A percentile compares a stretch with the other conserved stretches of the same genome.
phyloP scores from a whole-genome alignment of 2,888 invertebrate species.

The Catocala fraxini region DNA sequence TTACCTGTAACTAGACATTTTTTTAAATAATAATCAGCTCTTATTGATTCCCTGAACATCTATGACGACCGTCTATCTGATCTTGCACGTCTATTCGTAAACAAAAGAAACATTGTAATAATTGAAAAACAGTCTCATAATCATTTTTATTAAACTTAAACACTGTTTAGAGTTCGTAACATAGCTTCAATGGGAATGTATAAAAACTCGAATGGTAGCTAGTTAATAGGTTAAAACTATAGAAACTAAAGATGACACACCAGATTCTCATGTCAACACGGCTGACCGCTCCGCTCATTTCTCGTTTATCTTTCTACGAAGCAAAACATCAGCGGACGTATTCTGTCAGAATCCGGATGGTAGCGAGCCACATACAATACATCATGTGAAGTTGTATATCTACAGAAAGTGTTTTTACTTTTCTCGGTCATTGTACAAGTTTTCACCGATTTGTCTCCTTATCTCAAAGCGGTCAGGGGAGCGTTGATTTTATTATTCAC shows the following conservation, averaged over 20 bases:
- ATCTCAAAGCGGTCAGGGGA: constrained; percentile 78
- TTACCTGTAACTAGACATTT: too few relatives aligned
- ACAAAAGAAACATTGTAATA: too few relatives aligned
- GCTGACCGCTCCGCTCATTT: constrained; percentile 5
- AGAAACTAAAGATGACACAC: constrained; percentile 17
- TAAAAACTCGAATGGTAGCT: neutral
- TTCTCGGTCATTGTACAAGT: constrained; percentile 66
- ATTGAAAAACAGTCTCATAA: too few relatives aligned
- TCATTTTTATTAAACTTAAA: too few relatives aligned
- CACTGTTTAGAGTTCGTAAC: too few relatives aligned
- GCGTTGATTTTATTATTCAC: constrained; percentile 61
- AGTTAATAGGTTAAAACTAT: constrained; percentile 12
- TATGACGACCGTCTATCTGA: too few relatives aligned
- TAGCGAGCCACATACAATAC: constrained; percentile 53
- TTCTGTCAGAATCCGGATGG: constrained; percentile 50
- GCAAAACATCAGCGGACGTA: constrained; percentile 24
- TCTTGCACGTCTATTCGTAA: too few relatives aligned
- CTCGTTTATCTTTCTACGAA: constrained; percentile 28
- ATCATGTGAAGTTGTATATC: constrained; percentile 27
- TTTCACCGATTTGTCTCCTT: constrained; percentile 77
- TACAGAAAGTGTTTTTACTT: constrained; percentile 81
- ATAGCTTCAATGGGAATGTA: too few relatives aligned
- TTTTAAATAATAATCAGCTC: too few relatives aligned
- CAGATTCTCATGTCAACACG: constrained; percentile 20
- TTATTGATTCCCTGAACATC: too few relatives aligned